These are phyloP conservation scores for Dermatophagoides farinae DNA, from an alignment of 1,140 invertebrate species.

Conservation along the genomic window DNA sequence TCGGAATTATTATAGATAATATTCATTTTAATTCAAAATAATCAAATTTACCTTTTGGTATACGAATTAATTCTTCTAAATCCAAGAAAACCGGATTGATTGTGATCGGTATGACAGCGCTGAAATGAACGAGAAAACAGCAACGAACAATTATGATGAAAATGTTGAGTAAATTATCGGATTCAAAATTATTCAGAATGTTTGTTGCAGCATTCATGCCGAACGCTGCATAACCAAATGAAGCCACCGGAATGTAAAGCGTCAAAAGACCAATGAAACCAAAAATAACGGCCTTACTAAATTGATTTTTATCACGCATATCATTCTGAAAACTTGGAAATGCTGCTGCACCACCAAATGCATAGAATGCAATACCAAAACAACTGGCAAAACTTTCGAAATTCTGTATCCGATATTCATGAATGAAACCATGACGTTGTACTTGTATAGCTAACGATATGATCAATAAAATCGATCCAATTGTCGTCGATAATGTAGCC, in stretches of 20 bases:
- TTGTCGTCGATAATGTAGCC: conserved; percentile 30
- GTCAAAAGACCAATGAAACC: conserved; percentile 33
- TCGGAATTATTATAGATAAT: background rate
- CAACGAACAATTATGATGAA: conserved; percentile 32
- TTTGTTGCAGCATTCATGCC: conserved; percentile 34
- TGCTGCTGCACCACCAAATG: conserved; percentile 43
- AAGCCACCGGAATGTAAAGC: conserved; percentile 36
- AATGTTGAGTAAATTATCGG: conserved; percentile 23
- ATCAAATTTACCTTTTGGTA: conserved; percentile 38
- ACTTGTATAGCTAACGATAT: background rate
- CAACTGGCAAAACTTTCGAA: conserved; percentile 35
- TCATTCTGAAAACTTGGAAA: conserved; percentile 49
- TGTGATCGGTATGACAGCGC: conserved; percentile 41
- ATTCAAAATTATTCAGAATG: conserved; percentile 31
- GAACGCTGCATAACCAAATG: conserved; percentile 37
- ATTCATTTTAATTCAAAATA: conserved; percentile 17
- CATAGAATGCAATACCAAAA: conserved; percentile 41
- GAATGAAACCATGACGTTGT: background rate
- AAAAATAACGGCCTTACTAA: conserved; percentile 31
- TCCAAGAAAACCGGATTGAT: conserved; percentile 45
- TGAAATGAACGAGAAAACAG: conserved; percentile 37
- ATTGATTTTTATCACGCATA: conserved; percentile 36
- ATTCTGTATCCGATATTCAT: conserved; percentile 19
- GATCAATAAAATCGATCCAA: conserved; percentile 31
- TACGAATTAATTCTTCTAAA: conserved; percentile 41